phyloP scores from a whole-genome alignment of 2,888 invertebrate genomes.

The Hyposoter dolosus region DNA sequence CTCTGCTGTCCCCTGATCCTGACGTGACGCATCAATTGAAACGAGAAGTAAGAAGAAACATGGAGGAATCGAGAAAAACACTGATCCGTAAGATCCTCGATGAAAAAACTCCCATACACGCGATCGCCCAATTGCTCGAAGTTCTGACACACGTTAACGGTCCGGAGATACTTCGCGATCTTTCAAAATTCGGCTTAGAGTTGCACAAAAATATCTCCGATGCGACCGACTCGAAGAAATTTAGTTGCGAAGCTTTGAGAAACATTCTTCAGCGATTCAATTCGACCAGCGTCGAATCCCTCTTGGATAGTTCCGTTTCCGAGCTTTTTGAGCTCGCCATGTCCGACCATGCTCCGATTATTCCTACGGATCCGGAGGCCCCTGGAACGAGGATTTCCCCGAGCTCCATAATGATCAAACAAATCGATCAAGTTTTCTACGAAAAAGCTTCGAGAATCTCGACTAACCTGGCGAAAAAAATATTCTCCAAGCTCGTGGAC shows the following conservation, averaged over 20 bases:
- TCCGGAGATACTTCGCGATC: slow-evolving; percentile 83
- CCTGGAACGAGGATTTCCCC: slow-evolving; percentile 81
- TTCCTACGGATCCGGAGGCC: slow-evolving; percentile 83
- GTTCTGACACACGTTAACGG: slow-evolving; percentile 85
- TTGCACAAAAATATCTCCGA: slow-evolving; percentile 69
- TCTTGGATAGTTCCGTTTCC: slow-evolving; percentile 86
- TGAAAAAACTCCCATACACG: slow-evolving; percentile 84
- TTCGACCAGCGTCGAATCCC: slow-evolving; percentile 84
- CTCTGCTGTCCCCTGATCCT: slow-evolving; percentile 87
- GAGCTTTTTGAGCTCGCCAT: slow-evolving; percentile 87
- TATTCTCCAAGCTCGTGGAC: slow-evolving; percentile 79
- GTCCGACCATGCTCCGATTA: slow-evolving; percentile 85
- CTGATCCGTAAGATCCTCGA: slow-evolving; percentile 82
- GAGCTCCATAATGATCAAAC: slow-evolving; percentile 86
- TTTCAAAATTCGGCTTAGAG: slow-evolving; percentile 80
- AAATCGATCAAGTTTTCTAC: slow-evolving; percentile 87
- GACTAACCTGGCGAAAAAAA: slow-evolving; percentile 73
- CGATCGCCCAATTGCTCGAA: slow-evolving; percentile 85
- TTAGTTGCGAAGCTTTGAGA: slow-evolving; percentile 86
- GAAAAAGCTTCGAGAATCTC: slow-evolving; percentile 74
- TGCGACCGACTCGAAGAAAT: slow-evolving; percentile 70
- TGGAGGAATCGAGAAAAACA: slow-evolving; percentile 74
- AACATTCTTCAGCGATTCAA: slow-evolving; percentile 87
- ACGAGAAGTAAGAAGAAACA: slow-evolving; percentile 68
- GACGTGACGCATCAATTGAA: slow-evolving; percentile 81